A percentile compares a stretch with the other conserved stretches of the same genome.
Evolutionary conservation across 2,113 vertebrate genomes (phyloP).

Genomic region (Todiramphus saurophagus): DNA sequence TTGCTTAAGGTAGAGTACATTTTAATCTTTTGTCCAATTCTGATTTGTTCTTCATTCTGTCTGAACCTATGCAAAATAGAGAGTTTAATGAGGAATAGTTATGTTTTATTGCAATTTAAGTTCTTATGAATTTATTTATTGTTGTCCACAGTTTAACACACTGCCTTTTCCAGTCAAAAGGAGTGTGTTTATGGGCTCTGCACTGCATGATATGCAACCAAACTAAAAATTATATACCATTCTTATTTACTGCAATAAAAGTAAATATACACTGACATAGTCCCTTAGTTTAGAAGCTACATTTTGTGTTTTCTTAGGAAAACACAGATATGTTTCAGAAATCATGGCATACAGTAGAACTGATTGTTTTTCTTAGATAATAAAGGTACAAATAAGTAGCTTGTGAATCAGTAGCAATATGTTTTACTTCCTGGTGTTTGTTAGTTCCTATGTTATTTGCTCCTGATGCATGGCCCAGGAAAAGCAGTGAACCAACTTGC

Average conservation of each 20-base stretch:
- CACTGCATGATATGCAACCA: neutral
- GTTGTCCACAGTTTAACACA: neutral
- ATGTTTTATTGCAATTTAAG: neutral
- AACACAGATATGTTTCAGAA: neutral
- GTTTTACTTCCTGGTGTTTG: neutral
- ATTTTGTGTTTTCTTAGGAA: neutral
- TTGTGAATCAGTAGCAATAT: neutral
- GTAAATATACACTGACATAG: neutral
- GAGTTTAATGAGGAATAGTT: neutral
- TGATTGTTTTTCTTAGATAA: neutral
- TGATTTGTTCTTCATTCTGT: neutral
- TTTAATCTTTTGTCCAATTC: neutral
- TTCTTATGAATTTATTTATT: neutral
- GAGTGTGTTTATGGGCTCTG: neutral
- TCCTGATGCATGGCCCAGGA: neutral
- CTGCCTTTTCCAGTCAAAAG: neutral
- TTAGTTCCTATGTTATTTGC: neutral
- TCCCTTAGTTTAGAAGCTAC: neutral
- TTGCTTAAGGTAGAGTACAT: neutral
- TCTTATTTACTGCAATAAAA: neutral
- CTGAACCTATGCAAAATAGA: neutral
- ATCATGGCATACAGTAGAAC: neutral
- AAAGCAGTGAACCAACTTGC: neutral
- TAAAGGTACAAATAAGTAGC: neutral
- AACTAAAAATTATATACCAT: neutral